Percentiles rank a stretch among this genome's conserved stretches.
Evolutionary conservation across 2,888 invertebrate genomes (phyloP).

Genomic region (Andrena minutula): DNA sequence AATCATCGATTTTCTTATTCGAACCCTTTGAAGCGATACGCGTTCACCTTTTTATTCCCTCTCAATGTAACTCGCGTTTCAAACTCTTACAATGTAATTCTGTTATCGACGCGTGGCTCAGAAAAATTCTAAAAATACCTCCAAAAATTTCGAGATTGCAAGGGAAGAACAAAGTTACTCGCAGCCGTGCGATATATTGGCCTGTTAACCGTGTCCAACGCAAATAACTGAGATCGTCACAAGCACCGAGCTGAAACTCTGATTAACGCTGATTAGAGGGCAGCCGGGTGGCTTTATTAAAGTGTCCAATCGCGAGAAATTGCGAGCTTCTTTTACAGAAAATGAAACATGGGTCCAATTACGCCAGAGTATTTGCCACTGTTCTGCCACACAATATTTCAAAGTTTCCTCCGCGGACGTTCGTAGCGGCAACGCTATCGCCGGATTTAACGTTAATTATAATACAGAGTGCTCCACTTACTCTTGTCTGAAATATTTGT

Average conservation of each 20-base stretch:
- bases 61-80: neutral
- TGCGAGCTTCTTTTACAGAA: conserved; percentile 19
- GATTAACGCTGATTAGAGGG: conserved; percentile 24
- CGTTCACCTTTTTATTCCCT: conserved; percentile 1
- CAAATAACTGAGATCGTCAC: neutral
- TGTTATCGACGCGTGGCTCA: too few species aligned
- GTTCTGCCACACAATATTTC: too few species aligned
- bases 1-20: conserved; percentile 45
- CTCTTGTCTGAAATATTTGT: too few species aligned
- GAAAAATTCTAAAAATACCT: too few species aligned
- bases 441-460: neutral
- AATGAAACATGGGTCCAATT: conserved; percentile 19
- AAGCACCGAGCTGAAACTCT: neutral
- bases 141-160: too few species aligned
- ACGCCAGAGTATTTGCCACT: neutral
- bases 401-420: neutral
- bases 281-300: conserved; percentile 3
- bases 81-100: neutral
- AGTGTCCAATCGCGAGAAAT: conserved; percentile 5
- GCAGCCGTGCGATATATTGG: too few species aligned
- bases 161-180: too few species aligned
- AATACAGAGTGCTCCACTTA: too few species aligned
- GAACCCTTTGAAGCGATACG: conserved; percentile 28
- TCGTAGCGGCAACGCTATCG: neutral
- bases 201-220: neutral